Conservation (phyloP, 2,797 vertebrate species). For the Anguilla megastoma region DNA sequence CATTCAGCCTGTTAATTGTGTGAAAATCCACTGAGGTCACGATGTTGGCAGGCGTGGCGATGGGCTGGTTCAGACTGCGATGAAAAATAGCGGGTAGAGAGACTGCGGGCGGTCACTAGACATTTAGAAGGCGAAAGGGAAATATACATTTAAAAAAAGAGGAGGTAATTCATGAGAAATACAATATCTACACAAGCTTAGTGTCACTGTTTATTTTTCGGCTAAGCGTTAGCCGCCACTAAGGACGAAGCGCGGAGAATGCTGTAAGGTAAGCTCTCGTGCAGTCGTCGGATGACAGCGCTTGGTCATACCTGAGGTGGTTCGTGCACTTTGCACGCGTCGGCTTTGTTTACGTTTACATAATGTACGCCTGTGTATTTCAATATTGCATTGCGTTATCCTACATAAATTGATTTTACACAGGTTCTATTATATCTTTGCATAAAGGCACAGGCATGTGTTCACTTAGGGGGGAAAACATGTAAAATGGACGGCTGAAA, state of each 20-base stretch:
- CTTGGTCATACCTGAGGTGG: constrained; percentile 16
- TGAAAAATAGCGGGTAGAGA: constrained; percentile 31
- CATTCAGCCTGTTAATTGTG: not conserved
- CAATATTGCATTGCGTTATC: not conserved
- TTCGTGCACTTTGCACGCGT: not conserved
- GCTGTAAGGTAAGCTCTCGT: constrained; percentile 66
- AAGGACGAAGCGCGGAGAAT: constrained; percentile 58
- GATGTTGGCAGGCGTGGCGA: constrained; percentile 72
- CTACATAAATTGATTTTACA: not conserved
- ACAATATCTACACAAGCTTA: not conserved
- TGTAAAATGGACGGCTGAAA: constrained; percentile 6
- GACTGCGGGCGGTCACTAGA: constrained; percentile 21
- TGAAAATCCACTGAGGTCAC: constrained; percentile 28
- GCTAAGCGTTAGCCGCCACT: constrained; percentile 54
- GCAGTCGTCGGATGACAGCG: not conserved
- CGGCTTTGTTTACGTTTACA: not conserved
- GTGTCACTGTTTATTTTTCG: constrained; percentile 15
- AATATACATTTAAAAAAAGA: not conserved
- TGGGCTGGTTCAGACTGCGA: constrained; percentile 68
- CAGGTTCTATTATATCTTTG: not conserved
- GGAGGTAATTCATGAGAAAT: not conserved
- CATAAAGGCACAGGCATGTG: not conserved
- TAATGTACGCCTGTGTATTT: not conserved
- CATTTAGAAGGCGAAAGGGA: constrained; percentile 14
- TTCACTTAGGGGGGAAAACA: not conserved